Evolutionary conservation across 1,140 invertebrate species (phyloP), one percentile per base, ranked within the genome.

Genomic region (Holotrichia oblita): DNA sequence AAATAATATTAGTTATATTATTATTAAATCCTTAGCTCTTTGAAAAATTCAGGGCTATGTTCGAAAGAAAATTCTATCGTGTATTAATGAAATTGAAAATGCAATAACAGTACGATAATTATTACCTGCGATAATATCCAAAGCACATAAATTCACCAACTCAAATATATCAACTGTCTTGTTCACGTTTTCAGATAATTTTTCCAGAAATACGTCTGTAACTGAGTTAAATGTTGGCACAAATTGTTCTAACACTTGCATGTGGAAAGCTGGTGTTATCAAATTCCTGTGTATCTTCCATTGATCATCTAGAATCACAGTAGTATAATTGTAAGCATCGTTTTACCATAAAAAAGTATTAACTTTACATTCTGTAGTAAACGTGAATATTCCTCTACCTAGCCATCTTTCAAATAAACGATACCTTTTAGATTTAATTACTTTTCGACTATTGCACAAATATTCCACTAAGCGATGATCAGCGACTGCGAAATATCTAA

Each of bases 211-310:
- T 14, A 91, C 88, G 17, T 87, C 82, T 44, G 90, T 87, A 82
- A 94, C 92, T 77, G 91, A 89, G 83, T 94, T 91, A 83, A 96
- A 94, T 0, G 94, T 89, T 14, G 91, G 89, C 0, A 94, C 80
- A 84, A 95, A 96, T 81, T 93, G 89, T 78, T 95, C 91, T 17
- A 95, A 87, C 78, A 96, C 94, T 83, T 93, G 92, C 83, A 96
- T 95, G 85, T 96, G 95, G 83, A 96, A 96, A 0, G 94, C 92
- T 2, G 95, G 95, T 0, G 94, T 96, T n/a, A 96, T 86, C 55
- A 94, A 85, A 85, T 92, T 93, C 12, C 94, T 84, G 77, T 92
- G 87, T 0, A 81, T 83, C 73, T 89, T 88, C 93, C 93, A 94
- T 87, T 42, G 10, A 7, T 76, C 75, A 20, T 24, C 75, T 76